phyloP scores from a whole-genome alignment of 2,113 vertebrate genomes.

The Cheirogaleus medius region DNA sequence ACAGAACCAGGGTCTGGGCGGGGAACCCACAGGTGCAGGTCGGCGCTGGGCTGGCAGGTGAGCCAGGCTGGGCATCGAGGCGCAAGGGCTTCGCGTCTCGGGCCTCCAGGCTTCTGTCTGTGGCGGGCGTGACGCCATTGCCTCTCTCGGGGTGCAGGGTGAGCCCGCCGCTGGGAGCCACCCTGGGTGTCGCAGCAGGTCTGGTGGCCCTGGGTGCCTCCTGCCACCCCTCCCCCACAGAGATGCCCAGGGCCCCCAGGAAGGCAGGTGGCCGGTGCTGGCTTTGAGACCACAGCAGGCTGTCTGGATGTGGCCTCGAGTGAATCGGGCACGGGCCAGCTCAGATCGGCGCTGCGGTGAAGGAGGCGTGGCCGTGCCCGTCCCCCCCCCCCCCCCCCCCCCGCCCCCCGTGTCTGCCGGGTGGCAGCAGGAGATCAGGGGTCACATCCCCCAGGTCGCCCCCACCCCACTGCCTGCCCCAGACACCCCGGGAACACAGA shows the following conservation, averaged over 20 bases:
- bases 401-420: background rate
- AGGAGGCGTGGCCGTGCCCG: background rate
- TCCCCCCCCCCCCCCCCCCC: too few relatives aligned
- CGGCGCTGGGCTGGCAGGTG: background rate
- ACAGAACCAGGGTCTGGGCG: background rate
- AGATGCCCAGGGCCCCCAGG: background rate
- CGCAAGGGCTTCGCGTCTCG: background rate
- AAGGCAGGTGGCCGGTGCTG: background rate
- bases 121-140: rapidly evolving
- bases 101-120: too few relatives aligned
- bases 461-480: background rate
- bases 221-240: background rate
- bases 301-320: rapidly evolving
- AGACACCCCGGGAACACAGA: background rate
- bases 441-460: background rate
- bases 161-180: too few relatives aligned
- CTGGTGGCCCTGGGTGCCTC: background rate
- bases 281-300: background rate
- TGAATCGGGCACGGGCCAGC: background rate
- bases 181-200: background rate
- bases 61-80: too few relatives aligned
- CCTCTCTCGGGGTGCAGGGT: too few relatives aligned
- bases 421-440: background rate
- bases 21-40: background rate
- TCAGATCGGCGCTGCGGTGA: background rate